Evolutionary conservation across 2,113 vertebrate genomes (phyloP).

Genomic region (Ornithorhynchus anatinus): DNA sequence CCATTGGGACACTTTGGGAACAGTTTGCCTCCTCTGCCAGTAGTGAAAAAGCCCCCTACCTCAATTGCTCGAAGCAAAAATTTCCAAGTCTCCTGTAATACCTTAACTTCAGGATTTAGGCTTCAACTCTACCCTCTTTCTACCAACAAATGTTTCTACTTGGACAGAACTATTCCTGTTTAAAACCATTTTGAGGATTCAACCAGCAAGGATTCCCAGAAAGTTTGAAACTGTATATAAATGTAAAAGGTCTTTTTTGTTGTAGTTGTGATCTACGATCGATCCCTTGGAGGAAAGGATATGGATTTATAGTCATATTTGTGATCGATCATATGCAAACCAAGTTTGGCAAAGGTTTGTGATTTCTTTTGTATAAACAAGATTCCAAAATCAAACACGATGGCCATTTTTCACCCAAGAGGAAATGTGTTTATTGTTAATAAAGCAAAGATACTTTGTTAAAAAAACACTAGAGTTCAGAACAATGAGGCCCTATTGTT

Average conservation of each 20-base stretch:
- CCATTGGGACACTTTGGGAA: no score
- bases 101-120: no score
- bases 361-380: background rate
- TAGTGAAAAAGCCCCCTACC: no score
- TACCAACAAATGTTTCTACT: no score
- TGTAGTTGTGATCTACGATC: background rate
- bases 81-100: no score
- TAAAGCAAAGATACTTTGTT: fast-evolving
- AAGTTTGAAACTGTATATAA: background rate
- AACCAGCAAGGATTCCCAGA: no score
- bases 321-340: background rate
- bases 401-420: fast-evolving
- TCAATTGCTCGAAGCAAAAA: no score
- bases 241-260: background rate
- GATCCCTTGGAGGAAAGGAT: background rate
- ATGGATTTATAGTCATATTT: background rate
- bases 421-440: background rate
- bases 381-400: background rate
- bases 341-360: background rate
- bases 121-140: no score
- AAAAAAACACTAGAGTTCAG: background rate
- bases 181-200: no score
- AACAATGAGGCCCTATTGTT: fast-evolving
- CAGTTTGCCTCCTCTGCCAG: no score
- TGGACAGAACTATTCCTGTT: no score